Base-by-base conservation (phyloP, 2,888 invertebrate species). In the Notodonta dromedarius region DNA sequence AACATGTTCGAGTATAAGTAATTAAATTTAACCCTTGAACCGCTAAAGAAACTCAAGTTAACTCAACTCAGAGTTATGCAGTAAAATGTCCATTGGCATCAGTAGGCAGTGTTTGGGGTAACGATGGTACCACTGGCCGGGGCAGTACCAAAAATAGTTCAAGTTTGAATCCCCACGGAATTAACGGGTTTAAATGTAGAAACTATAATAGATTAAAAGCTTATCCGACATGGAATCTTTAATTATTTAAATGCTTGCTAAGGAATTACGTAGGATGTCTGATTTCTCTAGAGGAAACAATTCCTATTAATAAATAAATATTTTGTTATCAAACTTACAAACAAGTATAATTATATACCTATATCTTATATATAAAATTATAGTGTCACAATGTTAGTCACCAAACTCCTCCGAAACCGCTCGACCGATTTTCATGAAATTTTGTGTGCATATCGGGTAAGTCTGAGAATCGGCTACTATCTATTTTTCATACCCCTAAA, bases 11-110 rank as follows among this genome's bases (percentile, higher is more conserved):
- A 12, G 24, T 7, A 56, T 56, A 44, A 56, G 44, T 56, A 44
- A 56, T 44, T 56, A 14, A 56, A 56, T 57, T n/a, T 24, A 54
- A 56, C 44, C 56, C 56, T 44, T 44, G 6, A 14, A 54, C 54
- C 54, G 54, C 35, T 14, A 54, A 54, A 54, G 54, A 54, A 54
- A 54, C 54, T 39, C 39, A 39, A 54, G 39, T 54, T 14, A 39
- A 54, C 54, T 39, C 39, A 39, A 54, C 39, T 54, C 39, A 39
- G 39, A 54, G 39, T 54, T 39, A 52, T 5, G 32, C 52, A 32
- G 13, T 35, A n/a, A 54, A 54, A 54, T 54, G 39, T 39, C 39
- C 54, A 39, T 14, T 54, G 7, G 39, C n/a, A 54, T 39, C n/a
- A 53, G 35, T 12, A 35, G 52, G 6, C n/a, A n/a, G 8, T 54